These are phyloP conservation scores for Sebastes diploproa DNA, from an alignment of 2,797 vertebrate genomes.

Conservation along the genomic window DNA sequence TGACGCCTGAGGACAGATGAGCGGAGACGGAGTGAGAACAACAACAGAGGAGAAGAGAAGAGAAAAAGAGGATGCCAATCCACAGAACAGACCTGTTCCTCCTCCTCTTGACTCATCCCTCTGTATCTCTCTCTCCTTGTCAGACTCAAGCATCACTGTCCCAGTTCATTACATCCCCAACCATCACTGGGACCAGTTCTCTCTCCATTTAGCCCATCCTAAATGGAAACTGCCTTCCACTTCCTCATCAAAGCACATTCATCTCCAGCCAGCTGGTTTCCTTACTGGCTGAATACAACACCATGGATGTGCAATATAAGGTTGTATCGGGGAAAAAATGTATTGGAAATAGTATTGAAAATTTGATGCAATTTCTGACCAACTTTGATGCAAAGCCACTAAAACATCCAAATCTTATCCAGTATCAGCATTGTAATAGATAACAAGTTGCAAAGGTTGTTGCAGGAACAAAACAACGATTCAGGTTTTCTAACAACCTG, in stretches of 20 bases:
- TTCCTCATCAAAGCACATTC: conserved; percentile 15
- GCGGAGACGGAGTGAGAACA: conserved; percentile 1
- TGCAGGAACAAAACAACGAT: not conserved
- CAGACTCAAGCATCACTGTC: not conserved
- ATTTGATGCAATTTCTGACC: not conserved
- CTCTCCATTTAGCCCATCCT: not conserved
- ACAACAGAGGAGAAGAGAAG: not conserved
- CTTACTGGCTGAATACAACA: not conserved
- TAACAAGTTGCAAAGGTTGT: too few relatives aligned
- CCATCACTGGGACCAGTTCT: not conserved
- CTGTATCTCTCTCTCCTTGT: not conserved
- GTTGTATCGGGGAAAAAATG: not conserved
- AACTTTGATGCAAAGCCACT: not conserved
- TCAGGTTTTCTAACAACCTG: not conserved
- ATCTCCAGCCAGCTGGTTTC: conserved; percentile 5
- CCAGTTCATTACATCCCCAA: conserved; percentile 1
- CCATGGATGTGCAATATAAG: not conserved
- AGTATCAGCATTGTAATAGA: rapidly evolving
- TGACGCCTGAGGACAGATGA: conserved; percentile 30
- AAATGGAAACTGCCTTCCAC: not conserved
- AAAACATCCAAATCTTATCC: not conserved
- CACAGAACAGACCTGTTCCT: not conserved
- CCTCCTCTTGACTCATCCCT: not conserved
- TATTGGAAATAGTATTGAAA: not conserved
- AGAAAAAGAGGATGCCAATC: not conserved